Evolutionary conservation across 2,113 vertebrate genomes (phyloP).

Genomic region (Lagopus leucura): DNA sequence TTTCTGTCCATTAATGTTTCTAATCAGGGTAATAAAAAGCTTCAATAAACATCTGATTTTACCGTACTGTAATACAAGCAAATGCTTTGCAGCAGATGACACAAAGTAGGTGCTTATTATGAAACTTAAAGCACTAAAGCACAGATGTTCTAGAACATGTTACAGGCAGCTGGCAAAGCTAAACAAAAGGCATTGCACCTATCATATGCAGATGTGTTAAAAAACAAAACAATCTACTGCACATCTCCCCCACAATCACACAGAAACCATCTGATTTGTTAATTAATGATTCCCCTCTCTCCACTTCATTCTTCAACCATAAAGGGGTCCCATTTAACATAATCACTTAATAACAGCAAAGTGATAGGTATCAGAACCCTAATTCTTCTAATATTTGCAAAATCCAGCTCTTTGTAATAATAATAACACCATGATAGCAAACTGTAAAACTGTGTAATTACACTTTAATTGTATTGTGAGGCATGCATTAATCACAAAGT

Average conservation of each 20-base stretch:
- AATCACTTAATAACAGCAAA: conserved; percentile 83
- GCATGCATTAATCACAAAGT: conserved; percentile 96
- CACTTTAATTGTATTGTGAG: conserved; percentile 95
- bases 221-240: neutral
- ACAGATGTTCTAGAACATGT: neutral
- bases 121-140: neutral
- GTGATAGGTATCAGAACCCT: conserved; percentile 84
- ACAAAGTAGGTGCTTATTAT: neutral
- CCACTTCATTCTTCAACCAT: conserved; percentile 76
- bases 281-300: conserved; percentile 74
- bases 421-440: conserved; percentile 87
- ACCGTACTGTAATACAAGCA: neutral
- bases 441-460: conserved; percentile 93
- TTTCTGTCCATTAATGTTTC: neutral
- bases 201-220: neutral
- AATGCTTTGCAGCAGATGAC: conserved; percentile 10
- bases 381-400: conserved; percentile 94
- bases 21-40: neutral
- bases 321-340: conserved; percentile 81
- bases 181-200: conserved; percentile 38
- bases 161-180: conserved; percentile 18
- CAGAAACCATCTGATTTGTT: conserved; percentile 59
- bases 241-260: conserved; percentile 55
- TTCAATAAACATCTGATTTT: neutral
- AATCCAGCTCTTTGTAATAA: conserved; percentile 89